These are phyloP conservation scores for Yponomeuta plumbellus DNA, from an alignment of 2,888 invertebrate species.

Conservation along the genomic window DNA sequence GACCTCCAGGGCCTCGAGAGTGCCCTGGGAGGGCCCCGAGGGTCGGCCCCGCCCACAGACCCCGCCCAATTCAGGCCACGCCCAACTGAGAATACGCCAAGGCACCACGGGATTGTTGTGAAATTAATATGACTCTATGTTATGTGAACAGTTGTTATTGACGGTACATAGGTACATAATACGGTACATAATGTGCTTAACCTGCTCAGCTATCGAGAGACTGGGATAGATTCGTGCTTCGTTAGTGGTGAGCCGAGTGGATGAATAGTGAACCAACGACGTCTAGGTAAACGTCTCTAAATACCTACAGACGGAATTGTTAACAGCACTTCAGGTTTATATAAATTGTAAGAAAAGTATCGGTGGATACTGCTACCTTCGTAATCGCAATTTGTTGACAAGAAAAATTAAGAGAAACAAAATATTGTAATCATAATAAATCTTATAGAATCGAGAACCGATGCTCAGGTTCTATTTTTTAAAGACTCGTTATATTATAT, in stretches of 20 bases:
- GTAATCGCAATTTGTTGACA: no score
- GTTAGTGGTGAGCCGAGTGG: not conserved
- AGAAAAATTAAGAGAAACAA: no score
- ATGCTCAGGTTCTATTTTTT: no score
- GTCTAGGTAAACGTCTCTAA: not conserved
- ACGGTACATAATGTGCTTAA: not conserved
- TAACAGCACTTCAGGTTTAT: not conserved
- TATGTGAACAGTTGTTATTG: not conserved
- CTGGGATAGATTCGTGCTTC: not conserved
- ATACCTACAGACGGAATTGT: not conserved
- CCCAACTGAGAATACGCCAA: constrained; percentile 33
- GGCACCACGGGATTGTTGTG: constrained; percentile 30
- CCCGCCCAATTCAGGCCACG: constrained; percentile 61
- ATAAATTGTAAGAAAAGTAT: no score
- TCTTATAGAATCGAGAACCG: no score
- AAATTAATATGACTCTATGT: not conserved
- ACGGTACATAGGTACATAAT: not conserved
- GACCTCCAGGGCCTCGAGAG: constrained; percentile 45
- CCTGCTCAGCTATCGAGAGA: not conserved
- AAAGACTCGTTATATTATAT: no score
- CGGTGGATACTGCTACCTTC: no score
- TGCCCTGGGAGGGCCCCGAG: constrained; percentile 61
- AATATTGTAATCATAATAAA: no score
- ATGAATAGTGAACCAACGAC: not conserved
- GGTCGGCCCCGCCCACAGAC: constrained; percentile 45